Evolutionary conservation across 2,888 invertebrate genomes (phyloP), one percentile per base, ranked within the genome.

Genomic region (Empis livida): DNA sequence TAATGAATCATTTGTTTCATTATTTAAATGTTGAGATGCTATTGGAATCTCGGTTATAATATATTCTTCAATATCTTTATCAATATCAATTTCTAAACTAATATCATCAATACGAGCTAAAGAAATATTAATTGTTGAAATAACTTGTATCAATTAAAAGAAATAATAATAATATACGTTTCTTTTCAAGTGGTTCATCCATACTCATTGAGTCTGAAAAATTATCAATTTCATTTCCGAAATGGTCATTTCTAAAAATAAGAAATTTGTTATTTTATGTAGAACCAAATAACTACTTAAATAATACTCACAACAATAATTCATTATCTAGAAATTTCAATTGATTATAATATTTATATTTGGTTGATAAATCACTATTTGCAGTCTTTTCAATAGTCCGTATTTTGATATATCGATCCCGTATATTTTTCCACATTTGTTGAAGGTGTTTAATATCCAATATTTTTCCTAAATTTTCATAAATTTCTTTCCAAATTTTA

Each of bases 341-440:
- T 27, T 42, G 42, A 42, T 42, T 20, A 27, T 20, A 42, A n/a
- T 42, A 42, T 42, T 42, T 42, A 20, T 42, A 42, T 3, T 20
- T 17, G 1, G 41, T n/a, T 20, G 13, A 17, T 10, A 16, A 5
- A n/a, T 42, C 27, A n/a, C 8, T 23, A 20, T 11, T 20, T 2
- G 6, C 42, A 11, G 23, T 9, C 13, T 20, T n/a, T 42, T 42
- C 42, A 16, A 23, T 13, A 23, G 23, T 23, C 27, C 20, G 16
- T 27, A 42, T 8, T 20, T 27, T 42, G 13, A 20, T 42, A 23
- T 42, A 42, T 11, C 42, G 42, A 23, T 42, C 42, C 5, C 42
- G 42, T 8, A 42, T 42, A 42, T 42, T 42, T 42, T 23, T 27
- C 42, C 42, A 42, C 42, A 42, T 42, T 42, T 42, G 10, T 20